phyloP scores from a whole-genome alignment of 1,140 invertebrate species.

The Drosophila orena region DNA sequence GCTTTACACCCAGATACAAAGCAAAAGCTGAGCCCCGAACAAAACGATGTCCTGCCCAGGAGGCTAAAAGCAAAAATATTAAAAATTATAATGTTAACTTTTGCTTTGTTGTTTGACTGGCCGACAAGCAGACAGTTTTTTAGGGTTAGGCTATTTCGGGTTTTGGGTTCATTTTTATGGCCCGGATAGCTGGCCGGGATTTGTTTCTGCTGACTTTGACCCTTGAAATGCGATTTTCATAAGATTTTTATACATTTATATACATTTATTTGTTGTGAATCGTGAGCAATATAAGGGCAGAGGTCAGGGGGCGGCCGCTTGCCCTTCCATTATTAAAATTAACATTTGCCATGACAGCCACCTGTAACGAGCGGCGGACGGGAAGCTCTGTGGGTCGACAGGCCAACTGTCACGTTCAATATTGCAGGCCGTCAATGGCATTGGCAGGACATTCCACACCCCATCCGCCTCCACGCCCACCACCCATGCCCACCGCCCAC shows the following conservation, averaged over 20 bases:
- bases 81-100: conserved; percentile 84
- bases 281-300: conserved; percentile 29
- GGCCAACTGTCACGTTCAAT: conserved; percentile 82
- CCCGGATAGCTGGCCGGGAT: conserved; percentile 56
- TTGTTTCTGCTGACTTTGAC: conserved; percentile 70
- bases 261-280: conserved; percentile 74
- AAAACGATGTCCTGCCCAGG: conserved; percentile 37
- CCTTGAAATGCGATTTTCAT: conserved; percentile 79
- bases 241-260: conserved; percentile 71
- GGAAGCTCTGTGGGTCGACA: conserved; percentile 42
- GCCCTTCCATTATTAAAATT: conserved; percentile 74
- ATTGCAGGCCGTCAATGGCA: conserved; percentile 77
- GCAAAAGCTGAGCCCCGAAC: conserved; percentile 14
- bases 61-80: conserved; percentile 78
- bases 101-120: conserved; percentile 75
- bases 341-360: conserved; percentile 72
- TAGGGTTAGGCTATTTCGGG: conserved; percentile 65
- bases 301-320: not conserved
- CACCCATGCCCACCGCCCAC: conserved; percentile 10
- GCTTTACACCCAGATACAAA: conserved; percentile 73
- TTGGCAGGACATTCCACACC: conserved; percentile 29
- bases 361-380: conserved; percentile 46
- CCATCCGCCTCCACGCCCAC: too few species aligned
- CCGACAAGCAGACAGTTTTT: conserved; percentile 19
- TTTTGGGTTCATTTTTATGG: conserved; percentile 54